Evolutionary conservation across 2,797 vertebrate species (phyloP), one percentile per base, ranked within the genome.

Genomic region (Glossophaga mutica): DNA sequence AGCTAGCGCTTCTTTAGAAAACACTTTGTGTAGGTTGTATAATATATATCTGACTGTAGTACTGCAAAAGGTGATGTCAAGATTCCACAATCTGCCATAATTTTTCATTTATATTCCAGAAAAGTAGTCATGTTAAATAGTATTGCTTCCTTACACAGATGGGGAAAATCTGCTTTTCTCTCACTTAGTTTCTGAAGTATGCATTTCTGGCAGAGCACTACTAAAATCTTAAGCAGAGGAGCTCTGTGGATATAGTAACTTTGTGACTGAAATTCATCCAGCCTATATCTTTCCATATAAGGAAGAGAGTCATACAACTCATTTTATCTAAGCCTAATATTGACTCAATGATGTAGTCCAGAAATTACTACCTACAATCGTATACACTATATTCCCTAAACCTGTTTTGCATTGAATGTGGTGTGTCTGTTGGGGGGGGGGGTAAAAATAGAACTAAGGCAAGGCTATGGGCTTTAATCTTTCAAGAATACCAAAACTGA

Each of bases 1-100:
- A 88, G 24, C 21, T 1, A 50, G 32, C 10, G 2, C 22, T 57
- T 44, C 46, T 44, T 48, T 29, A 32, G 42, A 37, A 77, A 34
- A 59, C 3, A 39, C 0, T 10, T 0, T 0, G 0, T 15, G 32
- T 11, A 46, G 11, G 1, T 62, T 39, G 52, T 89, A 6, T n/a
- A 59, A 68, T 39, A n/a, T 5, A 48, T 39, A 55, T 57, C 18
- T 70, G 18, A 42, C 19, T n/a, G 15, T 15, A 18, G 3, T 32
- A 29, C 11, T 29, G 34, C 8, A 78, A 24, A 93, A 93, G 37
- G 18, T 68, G 22, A 32, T 76, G 42, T 62, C 32, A 59, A 93
- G 24, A 77, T 2, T 9, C 14, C 46, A 44, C 68, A 62, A 34
- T 32, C 59, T 77, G 42, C 42, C 34, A 24, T 15, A 15, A 67